Base-by-base conservation (phyloP, 2,888 invertebrate genomes). In the Ormyrus thymus region DNA sequence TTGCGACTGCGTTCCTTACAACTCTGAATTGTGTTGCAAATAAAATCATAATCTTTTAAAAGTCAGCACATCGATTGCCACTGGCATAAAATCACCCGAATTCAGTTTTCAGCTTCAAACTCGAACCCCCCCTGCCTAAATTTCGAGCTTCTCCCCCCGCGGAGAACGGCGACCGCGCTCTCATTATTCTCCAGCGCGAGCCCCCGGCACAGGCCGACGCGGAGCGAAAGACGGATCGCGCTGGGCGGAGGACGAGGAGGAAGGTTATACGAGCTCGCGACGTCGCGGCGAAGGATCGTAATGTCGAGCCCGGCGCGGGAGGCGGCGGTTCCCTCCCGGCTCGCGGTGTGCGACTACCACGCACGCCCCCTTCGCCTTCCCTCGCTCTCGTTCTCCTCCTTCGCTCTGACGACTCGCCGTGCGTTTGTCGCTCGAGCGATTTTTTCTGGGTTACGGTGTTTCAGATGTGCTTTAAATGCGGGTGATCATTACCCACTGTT, bases 211-310 rank as follows among this genome's bases (percentile, higher is more conserved):
- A 81, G 83, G 82, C 66, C 81, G 80, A 80, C 81, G 81, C 81
- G 76, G 78, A 81, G 76, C 68, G 76, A 64, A 69, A 74, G 59
- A 50, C 7, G n/a, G 10, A n/a, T n/a, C 10, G 56, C 29, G 7
- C 7, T 7, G 58, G 46, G n/a, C n/a, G 51, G 75, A 76, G 71
- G 72, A 58, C 13, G 74, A 61, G 80, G 76, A 79, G 76, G 80
- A 73, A 83, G 81, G 83, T 85, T 85, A 76, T 76, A 86, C 83
- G 84, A 84, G 84, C 53, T 48, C 69, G 78, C 75, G 80, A 84
- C 83, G 85, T 84, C 86, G 85, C 82, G 82, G 82, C 81, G 84
- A 78, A 81, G 84, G 86, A 81, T 86, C 85, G 85, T 76, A 86
- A 87, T 82, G 81, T 81, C 81, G 76, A 77, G 59, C 81, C 29